Evolutionary conservation across 2,113 vertebrate species (phyloP).

Genomic region (Holacanthus passer): DNA sequence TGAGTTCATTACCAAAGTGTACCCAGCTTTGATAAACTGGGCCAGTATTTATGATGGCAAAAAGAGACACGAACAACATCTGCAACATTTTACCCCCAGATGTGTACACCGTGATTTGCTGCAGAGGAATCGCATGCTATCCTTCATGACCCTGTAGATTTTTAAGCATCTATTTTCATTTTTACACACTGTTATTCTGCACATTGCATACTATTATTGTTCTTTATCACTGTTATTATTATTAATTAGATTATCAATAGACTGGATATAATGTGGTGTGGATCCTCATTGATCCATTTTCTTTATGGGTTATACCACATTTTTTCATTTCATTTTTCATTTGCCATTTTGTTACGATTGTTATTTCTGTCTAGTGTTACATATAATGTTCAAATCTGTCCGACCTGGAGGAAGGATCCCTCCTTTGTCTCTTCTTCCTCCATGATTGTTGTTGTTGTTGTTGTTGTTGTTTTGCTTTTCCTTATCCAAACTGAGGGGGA

Average conservation of each 20-base stretch:
- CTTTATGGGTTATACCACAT: background rate
- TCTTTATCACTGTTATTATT: background rate
- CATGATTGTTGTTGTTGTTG: too few relatives aligned
- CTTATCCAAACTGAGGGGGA: too few relatives aligned
- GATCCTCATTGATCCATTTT: background rate
- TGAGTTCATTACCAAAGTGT: conserved; percentile 60
- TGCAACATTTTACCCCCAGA: conserved; percentile 69
- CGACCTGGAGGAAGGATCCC: background rate
- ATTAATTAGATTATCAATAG: background rate
- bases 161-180: background rate
- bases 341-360: background rate
- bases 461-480: too few relatives aligned
- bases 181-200: background rate
- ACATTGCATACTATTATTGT: background rate
- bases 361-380: background rate
- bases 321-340: background rate
- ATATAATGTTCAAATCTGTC: background rate
- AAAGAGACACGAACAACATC: conserved; percentile 56
- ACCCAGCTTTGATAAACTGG: conserved; percentile 70
- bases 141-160: conserved; percentile 5
- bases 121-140: conserved; percentile 17
- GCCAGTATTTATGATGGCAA: conserved; percentile 68
- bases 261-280: background rate
- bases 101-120: conserved; percentile 46
- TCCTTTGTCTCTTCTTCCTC: background rate